Evolutionary conservation across 2,797 vertebrate genomes (phyloP), one percentile per base, ranked within the genome.

Genomic region (Acridotheres tristis): DNA sequence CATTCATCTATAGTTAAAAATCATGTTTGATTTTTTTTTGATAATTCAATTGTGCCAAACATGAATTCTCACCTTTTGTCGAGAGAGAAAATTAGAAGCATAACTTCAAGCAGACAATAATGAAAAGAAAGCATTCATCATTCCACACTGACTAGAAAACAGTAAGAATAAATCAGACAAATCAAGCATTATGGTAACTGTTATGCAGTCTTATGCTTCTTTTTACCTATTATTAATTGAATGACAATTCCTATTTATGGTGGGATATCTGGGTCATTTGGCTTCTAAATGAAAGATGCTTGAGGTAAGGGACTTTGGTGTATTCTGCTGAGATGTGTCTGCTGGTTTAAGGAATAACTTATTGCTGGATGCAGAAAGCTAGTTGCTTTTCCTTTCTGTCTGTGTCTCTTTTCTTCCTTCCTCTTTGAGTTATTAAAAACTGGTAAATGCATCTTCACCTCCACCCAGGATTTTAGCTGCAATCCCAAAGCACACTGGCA

Each of bases 201-300:
- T 92, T 97, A 94, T 90, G 93, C 55, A 90, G 87, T 71, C 88
- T 92, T 95, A 83, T 91, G 89, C 75, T 96, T 96, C 80, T 96
- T 97, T 96, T 96, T 36, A 90, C 30, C 51, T 94, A 51, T 96
- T 96, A 96, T 93, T 95, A 97, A 96, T 95, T 88, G 78, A 97
- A 95, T 96, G 93, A 88, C 65, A 95, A 94, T 95, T 96, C 87
- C 51, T 91, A 57, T 96, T 97, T 97, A 88, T 7, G n/a, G 12
- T 93, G 42, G 42, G 48, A 77, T 83, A 85, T 43, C 12, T 58
- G 88, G 58, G 45, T 80, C 78, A 90, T 78, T 53, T 71, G 69
- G 18, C 73, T 76, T 94, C 16, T 88, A 67, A 97, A 66, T 47
- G 61, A 93, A 95, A 50, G 65, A 6, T 53, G 19, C 11, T 88